Base-by-base conservation (phyloP, 2,113 vertebrate species). In the Carassius gibelio region DNA sequence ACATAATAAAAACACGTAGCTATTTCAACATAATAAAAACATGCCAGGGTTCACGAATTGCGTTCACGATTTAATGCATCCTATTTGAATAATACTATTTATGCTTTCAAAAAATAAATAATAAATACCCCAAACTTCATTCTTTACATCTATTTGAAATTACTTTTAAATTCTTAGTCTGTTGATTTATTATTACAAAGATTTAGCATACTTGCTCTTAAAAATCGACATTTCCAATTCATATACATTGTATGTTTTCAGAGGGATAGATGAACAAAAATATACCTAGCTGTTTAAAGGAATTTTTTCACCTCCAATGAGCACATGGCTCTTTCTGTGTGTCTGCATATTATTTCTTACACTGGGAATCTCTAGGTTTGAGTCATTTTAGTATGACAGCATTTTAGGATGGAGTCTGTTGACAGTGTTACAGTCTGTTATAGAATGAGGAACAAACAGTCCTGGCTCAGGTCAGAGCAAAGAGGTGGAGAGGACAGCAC, bases 401-500 rank as follows among this genome's bases (percentile, higher is more conserved):
- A 38, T 74, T 55, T 55, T 62, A 85, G 52, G 59, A 64, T 57
- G 55, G 38, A 74, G 38, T 61, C 69, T 88, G 83, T 84, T 71
- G 71, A 81, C 76, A 81, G 62, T 42, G 23, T 14, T 21, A 4
- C 82, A 64, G 81, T 86, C 81, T 59, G 72, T 14, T 26, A 38
- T 71, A 21, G 87, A 50, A 74, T 69, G 77, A 75, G 78, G 72
- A 59, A 75, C 72, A 69, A 38, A 75, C 76, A 74, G 66, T 80
- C 6, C 45, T 86, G 78, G 55, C 75, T 52, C 83, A 38, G 84
- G 62, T 85, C 84, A 85, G 52, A 77, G 62, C 36, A 80, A 23
- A 72, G 75, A 80, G 76, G 52, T 85, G 66, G 76, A 80, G 64
- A 69, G 21, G n/a, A 80, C 84, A 61, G 75, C 64, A 71, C 84